These are phyloP conservation scores for Sciurus carolinensis DNA, from an alignment of 2,797 vertebrate genomes.

Conservation along the genomic window DNA sequence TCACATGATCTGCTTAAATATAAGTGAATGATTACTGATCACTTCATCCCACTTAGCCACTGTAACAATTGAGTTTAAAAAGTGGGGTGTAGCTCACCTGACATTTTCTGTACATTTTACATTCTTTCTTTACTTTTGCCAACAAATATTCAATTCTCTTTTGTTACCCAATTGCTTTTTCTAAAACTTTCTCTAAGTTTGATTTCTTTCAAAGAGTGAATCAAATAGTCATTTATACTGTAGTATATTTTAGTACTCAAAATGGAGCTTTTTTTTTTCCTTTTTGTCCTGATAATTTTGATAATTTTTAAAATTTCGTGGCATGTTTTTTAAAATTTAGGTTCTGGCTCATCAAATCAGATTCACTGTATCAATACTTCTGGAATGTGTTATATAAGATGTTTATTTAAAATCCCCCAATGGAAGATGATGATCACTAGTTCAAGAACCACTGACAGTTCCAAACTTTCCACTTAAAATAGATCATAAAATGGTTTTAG, in stretches of 20 bases:
- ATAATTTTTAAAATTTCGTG: background rate
- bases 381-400: background rate
- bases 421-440: background rate
- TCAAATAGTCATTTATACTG: background rate
- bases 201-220: background rate
- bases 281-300: background rate
- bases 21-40: background rate
- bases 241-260: background rate
- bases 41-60: background rate
- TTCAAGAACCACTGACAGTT: background rate
- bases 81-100: background rate
- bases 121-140: background rate
- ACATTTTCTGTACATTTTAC: background rate
- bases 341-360: background rate
- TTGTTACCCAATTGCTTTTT: background rate
- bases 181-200: background rate
- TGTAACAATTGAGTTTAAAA: background rate
- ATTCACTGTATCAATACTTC: background rate
- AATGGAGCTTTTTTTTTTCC: background rate
- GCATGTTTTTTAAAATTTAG: background rate
- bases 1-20: background rate
- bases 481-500: background rate
- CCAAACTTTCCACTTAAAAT: background rate
- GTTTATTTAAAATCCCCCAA: background rate
- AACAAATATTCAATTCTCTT: background rate